Conservation (phyloP, 2,888 invertebrate genomes). For the Ectemnius lituratus region DNA sequence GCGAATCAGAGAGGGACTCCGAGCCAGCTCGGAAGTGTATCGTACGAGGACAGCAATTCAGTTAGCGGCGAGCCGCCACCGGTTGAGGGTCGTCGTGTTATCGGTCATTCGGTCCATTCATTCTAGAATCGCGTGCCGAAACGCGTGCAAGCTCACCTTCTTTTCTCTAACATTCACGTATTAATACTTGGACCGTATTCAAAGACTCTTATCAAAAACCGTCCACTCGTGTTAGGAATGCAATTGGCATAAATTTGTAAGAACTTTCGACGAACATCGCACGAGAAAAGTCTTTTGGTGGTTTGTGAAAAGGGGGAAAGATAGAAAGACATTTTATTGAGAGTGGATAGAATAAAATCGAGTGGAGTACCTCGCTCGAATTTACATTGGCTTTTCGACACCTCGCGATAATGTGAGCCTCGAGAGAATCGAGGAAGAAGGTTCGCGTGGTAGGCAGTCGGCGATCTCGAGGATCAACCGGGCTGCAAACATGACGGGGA, state of each 20-base stretch:
- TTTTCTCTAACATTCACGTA: neutral
- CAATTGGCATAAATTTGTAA: neutral
- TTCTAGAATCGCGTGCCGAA: neutral
- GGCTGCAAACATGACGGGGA: slow-evolving; percentile 17
- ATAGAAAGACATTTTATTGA: neutral
- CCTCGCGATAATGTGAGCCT: slow-evolving; percentile 23
- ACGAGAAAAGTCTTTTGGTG: neutral
- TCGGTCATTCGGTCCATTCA: slow-evolving; percentile 24
- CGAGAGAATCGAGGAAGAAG: slow-evolving; percentile 1
- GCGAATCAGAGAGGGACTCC: slow-evolving; percentile 63
- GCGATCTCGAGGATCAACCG: slow-evolving; percentile 6
- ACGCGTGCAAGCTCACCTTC: neutral
- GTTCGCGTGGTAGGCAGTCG: slow-evolving; percentile 9
- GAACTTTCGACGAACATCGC: neutral
- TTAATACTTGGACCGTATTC: neutral
- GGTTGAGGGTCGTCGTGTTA: slow-evolving; percentile 48
- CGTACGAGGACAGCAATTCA: slow-evolving; percentile 68
- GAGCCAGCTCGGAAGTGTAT: slow-evolving; percentile 66
- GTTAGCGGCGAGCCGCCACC: slow-evolving; percentile 76
- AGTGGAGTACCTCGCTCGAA: neutral
- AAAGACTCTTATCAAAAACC: neutral
- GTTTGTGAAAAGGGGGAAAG: neutral
- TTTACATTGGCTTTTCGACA: neutral
- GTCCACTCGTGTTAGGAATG: neutral
- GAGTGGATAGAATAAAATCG: neutral